Conservation (phyloP, 2,888 invertebrate genomes). For the Caenorhabditis parvicauda region DNA sequence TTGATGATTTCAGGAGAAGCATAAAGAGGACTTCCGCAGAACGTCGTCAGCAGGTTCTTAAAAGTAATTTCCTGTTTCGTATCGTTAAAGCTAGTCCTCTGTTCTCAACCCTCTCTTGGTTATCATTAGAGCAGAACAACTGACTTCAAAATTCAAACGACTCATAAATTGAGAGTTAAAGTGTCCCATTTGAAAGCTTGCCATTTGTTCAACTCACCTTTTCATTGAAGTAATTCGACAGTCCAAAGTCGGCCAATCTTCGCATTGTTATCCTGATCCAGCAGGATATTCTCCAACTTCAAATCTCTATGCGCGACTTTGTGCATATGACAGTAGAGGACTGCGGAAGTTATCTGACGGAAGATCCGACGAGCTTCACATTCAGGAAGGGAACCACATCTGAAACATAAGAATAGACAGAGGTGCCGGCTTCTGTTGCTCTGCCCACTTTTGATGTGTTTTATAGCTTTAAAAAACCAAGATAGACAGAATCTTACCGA, state of each 20-base stretch:
- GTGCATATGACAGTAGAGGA: slow-evolving; percentile 90
- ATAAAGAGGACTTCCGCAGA: slow-evolving; percentile 68
- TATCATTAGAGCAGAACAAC: no score
- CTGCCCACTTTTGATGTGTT: no score
- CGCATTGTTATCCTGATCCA: slow-evolving; percentile 64
- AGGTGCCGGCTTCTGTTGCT: no score
- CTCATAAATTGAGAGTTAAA: no score
- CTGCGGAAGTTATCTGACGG: slow-evolving; percentile 91
- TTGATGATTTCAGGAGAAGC: slow-evolving; percentile 65
- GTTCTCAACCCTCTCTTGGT: no score
- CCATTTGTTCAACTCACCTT: slow-evolving; percentile 21
- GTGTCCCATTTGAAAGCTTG: not conserved
- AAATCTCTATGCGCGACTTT: slow-evolving; percentile 67
- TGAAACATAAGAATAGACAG: no score
- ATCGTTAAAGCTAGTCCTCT: not conserved
- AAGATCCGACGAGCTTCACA: slow-evolving; percentile 90
- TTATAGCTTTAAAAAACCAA: no score
- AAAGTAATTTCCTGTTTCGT: slow-evolving; percentile 2
- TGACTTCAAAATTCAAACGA: no score
- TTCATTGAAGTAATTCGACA: slow-evolving; percentile 81
- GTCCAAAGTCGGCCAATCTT: slow-evolving; percentile 95
- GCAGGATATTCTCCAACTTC: slow-evolving; percentile 67
- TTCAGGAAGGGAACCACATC: slow-evolving; percentile 71
- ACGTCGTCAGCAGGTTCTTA: slow-evolving; percentile 64
- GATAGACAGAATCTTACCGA: no score